Conservation (phyloP, 2,113 vertebrate species). For the Terrapene triunguis region DNA sequence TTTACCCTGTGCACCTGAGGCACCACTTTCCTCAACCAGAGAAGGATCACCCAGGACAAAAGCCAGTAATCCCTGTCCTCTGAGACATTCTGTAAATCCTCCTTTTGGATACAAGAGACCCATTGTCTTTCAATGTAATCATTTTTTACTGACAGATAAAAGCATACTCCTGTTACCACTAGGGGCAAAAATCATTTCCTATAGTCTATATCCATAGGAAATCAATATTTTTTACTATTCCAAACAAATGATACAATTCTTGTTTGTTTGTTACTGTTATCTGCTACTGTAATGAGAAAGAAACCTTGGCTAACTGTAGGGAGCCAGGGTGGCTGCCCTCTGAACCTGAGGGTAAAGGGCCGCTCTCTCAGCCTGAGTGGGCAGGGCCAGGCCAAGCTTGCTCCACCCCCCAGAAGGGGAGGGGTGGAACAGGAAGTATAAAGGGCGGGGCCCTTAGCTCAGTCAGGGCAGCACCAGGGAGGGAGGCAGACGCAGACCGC, state of each 20-base stretch:
- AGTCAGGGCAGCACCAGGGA: too few species aligned
- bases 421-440: too few species aligned
- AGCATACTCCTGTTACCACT: background rate
- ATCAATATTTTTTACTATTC: background rate
- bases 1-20: background rate
- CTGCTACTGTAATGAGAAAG: background rate
- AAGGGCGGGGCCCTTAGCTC: too few species aligned
- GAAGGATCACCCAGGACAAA: background rate
- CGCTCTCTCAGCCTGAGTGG: too few species aligned
- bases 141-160: background rate
- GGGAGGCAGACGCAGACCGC: too few species aligned
- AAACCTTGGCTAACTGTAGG: background rate
- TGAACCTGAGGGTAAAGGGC: too few species aligned
- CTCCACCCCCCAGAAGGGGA: too few species aligned
- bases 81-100: background rate
- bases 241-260: background rate
- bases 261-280: background rate
- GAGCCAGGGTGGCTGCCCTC: too few species aligned
- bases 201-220: slow-evolving; percentile 1
- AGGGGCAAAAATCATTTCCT: slow-evolving; percentile 10
- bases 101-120: background rate
- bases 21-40: background rate
- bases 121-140: slow-evolving; percentile 11
- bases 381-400: too few species aligned
- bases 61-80: background rate